Conservation (phyloP, 2,113 vertebrate species). For the Corapipo altera region DNA sequence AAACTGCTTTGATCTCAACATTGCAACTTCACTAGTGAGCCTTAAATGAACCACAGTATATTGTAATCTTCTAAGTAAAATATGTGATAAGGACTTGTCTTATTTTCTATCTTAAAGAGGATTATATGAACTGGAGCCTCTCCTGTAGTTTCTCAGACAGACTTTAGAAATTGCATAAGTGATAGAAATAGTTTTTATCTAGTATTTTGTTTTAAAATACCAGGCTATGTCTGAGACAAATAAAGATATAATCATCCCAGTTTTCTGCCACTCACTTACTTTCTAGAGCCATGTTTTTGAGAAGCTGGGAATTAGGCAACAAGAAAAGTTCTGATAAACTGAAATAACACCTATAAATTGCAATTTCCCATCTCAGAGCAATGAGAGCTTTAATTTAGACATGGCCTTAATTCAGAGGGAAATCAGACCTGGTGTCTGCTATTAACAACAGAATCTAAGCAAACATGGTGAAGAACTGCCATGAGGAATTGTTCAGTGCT, state of each 20-base stretch:
- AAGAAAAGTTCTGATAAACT: not conserved
- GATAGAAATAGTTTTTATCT: conserved; percentile 47
- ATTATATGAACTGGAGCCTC: not conserved
- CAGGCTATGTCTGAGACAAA: conserved; percentile 1
- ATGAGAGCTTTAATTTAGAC: not conserved
- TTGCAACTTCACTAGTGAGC: not conserved
- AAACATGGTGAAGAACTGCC: not conserved
- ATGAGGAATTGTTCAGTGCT: not conserved
- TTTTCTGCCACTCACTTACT: not conserved
- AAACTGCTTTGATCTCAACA: conserved; percentile 39
- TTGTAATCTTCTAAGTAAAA: conserved; percentile 36
- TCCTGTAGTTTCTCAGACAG: conserved; percentile 16
- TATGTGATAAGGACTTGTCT: conserved; percentile 53
- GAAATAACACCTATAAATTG: not conserved
- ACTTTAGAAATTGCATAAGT: conserved; percentile 28
- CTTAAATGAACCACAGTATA: conserved; percentile 8
- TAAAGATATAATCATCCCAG: not conserved
- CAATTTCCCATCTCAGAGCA: not conserved
- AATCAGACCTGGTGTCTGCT: not conserved
- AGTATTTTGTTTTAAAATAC: conserved; percentile 45
- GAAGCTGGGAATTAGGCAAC: not conserved
- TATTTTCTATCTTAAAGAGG: conserved; percentile 43
- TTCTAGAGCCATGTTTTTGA: not conserved
- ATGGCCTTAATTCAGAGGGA: not conserved
- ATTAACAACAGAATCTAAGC: not conserved